A percentile compares a stretch with the other conserved stretches of the same genome.
These are phyloP conservation scores for Dolichopus griseipennis DNA, from an alignment of 2,888 invertebrate genomes.

Conservation along the genomic window DNA sequence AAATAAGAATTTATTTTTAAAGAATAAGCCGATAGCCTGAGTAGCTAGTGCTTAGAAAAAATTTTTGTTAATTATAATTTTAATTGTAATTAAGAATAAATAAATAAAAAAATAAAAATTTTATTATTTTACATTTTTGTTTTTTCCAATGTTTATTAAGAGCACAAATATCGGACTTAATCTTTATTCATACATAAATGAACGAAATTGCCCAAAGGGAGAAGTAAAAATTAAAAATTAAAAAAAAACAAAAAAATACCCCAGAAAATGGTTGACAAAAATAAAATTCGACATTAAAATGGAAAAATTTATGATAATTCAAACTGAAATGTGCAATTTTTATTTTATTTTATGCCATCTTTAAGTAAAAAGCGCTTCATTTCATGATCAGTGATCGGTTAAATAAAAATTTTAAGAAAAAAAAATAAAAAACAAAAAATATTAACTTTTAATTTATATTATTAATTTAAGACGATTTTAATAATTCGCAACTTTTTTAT, in stretches of 20 bases:
- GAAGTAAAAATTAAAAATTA: too few species aligned
- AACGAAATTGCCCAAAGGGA: too few species aligned
- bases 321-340: slow-evolving; percentile 6
- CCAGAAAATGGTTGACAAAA: background rate
- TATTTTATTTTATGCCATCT: background rate
- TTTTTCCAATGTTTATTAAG: background rate
- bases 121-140: background rate
- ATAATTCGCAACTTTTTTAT: background rate
- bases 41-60: too few species aligned
- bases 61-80: too few species aligned
- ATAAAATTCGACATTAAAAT: slow-evolving; percentile 4
- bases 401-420: background rate
- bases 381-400: background rate
- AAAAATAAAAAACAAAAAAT: background rate
- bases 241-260: too few species aligned
- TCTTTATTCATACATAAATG: background rate
- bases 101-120: too few species aligned
- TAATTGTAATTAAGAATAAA: too few species aligned
- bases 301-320: background rate
- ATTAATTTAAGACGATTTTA: slow-evolving; percentile 4
- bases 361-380: background rate
- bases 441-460: background rate
- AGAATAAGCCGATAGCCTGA: too few species aligned
- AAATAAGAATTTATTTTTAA: too few species aligned
- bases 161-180: background rate